Base-by-base conservation (phyloP, 2,888 invertebrate genomes). In the Malacosoma neustria region DNA sequence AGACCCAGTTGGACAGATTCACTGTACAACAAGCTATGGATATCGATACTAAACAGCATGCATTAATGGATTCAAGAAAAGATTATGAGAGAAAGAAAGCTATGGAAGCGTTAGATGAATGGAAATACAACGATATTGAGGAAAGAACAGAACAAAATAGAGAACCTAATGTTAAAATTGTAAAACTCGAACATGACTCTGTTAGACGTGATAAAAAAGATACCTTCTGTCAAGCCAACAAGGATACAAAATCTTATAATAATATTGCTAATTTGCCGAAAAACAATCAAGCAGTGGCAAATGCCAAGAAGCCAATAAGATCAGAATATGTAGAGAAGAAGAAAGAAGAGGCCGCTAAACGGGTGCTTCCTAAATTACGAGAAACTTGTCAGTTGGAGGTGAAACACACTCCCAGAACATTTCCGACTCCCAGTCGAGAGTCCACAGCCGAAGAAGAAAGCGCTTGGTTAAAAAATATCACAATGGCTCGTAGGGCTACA, bases 401-500 rank as follows among this genome's bases (percentile, higher is more conserved):
- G 6, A 87, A 77, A 15, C 94, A 95, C 59, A 93, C 95, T 0
- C 89, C 90, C 6, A 84, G 96, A 38, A 87, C 87, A 13, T 94
- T 96, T 62, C 92, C 94, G 1, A 95, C 96, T 1, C 95, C 96
- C 0, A 91, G 91, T 36, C 81, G 95, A 42, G 94, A 94, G 67
- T 93, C 93, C 1, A 82, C 85, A 34, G 82, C 87, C 11, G 72
- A 84, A 1, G 90, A 92, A 59, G 95, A 96, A 69, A 89, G 93
- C 49, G 90, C 92, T 77, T 96, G 94, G 94, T 67, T 95, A 43
- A 86, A 87, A 46, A 95, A 95, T 62, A 92, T 95, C 56, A 91
- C 91, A 2, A 89, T 91, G 57, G 92, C 93, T 6, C 82, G 92
- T 53, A 81, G 91, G 58, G 88, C 89, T 1, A 87, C 85, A 37